Conservation (phyloP, 2,113 vertebrate species). For the Triplophysa siluroides region DNA sequence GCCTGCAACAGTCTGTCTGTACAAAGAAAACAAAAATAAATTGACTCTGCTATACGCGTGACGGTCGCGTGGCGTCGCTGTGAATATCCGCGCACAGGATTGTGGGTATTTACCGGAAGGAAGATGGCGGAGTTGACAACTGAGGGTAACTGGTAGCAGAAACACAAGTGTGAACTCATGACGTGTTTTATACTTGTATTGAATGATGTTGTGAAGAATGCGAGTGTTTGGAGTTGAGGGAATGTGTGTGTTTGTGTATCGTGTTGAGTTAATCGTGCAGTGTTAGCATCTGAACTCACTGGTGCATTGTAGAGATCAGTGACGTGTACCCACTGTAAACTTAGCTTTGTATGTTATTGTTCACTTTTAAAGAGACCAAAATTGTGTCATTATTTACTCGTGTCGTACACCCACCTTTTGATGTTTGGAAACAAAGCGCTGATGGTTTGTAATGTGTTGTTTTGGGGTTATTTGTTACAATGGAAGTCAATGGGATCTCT, state of each 20-base stretch:
- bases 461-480: too few species aligned
- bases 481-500: too few species aligned
- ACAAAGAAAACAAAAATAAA: too few species aligned
- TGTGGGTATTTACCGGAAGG: conserved; percentile 63
- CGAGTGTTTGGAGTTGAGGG: background rate
- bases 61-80: background rate
- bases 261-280: background rate
- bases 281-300: background rate
- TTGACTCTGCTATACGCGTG: too few species aligned
- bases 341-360: background rate
- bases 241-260: background rate
- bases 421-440: too few species aligned
- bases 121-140: conserved; percentile 68
- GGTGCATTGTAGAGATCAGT: background rate
- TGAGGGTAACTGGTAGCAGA: conserved; percentile 62
- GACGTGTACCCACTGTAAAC: too few species aligned
- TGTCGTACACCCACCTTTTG: too few species aligned
- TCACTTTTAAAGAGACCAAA: too few species aligned
- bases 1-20: too few species aligned
- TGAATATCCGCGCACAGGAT: conserved; percentile 43
- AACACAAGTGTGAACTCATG: background rate
- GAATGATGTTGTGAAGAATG: background rate
- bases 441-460: too few species aligned
- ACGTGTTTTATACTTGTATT: background rate
- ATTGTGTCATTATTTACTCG: too few species aligned